These are phyloP conservation scores for Alligator sinensis DNA, from an alignment of 2,113 vertebrate genomes.

Conservation along the genomic window DNA sequence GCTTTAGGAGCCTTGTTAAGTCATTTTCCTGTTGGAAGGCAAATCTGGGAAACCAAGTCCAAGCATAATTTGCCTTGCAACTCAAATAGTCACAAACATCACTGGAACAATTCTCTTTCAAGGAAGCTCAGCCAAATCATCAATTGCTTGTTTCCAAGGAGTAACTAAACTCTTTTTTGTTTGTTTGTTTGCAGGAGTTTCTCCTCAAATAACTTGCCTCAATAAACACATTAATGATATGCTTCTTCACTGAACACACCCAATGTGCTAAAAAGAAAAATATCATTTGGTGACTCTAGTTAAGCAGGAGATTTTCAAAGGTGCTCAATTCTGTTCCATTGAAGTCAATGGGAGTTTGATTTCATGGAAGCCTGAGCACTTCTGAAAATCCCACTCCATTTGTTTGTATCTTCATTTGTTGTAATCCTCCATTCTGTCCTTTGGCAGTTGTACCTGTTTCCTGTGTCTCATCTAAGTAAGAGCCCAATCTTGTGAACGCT, in stretches of 20 bases:
- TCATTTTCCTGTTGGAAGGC: neutral
- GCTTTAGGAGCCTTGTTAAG: neutral
- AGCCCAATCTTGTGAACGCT: neutral
- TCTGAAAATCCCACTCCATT: neutral
- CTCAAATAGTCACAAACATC: accelerated
- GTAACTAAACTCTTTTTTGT: neutral
- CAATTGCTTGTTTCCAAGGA: neutral
- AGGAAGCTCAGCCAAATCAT: neutral
- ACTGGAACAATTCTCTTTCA: neutral
- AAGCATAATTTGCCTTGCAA: neutral
- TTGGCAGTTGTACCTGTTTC: neutral
- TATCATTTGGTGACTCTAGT: slow-evolving; percentile 36
- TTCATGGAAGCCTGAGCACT: neutral
- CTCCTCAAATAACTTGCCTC: neutral
- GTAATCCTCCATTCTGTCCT: neutral
- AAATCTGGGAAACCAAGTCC: neutral
- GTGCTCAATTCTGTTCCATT: neutral
- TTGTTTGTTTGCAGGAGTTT: neutral
- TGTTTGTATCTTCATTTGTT: neutral
- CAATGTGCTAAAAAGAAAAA: neutral
- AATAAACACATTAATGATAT: neutral
- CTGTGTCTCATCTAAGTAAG: neutral
- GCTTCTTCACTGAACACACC: too few relatives aligned
- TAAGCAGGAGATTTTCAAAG: neutral
- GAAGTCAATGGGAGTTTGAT: accelerated